Evolutionary conservation across 2,797 vertebrate genomes (phyloP), one percentile per base, ranked within the genome.

Genomic region (Pelobates cultripes): DNA sequence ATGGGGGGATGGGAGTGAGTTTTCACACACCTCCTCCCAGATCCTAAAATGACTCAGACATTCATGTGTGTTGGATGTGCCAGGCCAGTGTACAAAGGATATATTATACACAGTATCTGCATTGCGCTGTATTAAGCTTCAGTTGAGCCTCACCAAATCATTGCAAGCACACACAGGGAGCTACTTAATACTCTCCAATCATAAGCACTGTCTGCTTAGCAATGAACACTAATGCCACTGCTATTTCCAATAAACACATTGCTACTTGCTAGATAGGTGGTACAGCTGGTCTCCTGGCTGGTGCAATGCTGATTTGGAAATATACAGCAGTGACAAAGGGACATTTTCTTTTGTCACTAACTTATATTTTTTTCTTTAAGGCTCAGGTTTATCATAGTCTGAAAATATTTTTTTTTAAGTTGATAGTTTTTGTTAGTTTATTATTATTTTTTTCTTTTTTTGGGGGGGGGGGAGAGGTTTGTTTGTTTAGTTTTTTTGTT

Each of bases 41-140:
- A 71, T 53, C 73, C 73, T 64, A 81, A 76, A 81, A 81, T 81
- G 79, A 81, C 66, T 81, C 79, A 75, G n/a, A 81, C 14, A 81
- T 70, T 76, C 79, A 43, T 76, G 43, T 75, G 66, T 81, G 73
- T 76, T 81, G 79, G 66, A 81, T 63, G 75, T 75, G 14, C 7
- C 79, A 80, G 78, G 47, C 5, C 47, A 51, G 28, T 51, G 47
- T 60, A 41, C 71, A 57, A 15, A 68, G 69, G 43, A 63, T 43
- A 66, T 28, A 53, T 67, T 67, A 45, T 8, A 71, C 79, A 64
- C 66, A 40, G 74, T 44, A 70, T 81, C 67, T 73, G 73, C 79
- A 81, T 69, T 81, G 79, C 73, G 79, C 73, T 60, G 67, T 12
- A 43, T 60, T 53, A 43, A 14, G 53, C 60, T 17, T 13, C 7